A percentile compares a stretch with the other conserved stretches of the same genome.
These are phyloP conservation scores for Coregonus ussuriensis DNA, from an alignment of 2,797 vertebrate species.

Conservation along the genomic window DNA sequence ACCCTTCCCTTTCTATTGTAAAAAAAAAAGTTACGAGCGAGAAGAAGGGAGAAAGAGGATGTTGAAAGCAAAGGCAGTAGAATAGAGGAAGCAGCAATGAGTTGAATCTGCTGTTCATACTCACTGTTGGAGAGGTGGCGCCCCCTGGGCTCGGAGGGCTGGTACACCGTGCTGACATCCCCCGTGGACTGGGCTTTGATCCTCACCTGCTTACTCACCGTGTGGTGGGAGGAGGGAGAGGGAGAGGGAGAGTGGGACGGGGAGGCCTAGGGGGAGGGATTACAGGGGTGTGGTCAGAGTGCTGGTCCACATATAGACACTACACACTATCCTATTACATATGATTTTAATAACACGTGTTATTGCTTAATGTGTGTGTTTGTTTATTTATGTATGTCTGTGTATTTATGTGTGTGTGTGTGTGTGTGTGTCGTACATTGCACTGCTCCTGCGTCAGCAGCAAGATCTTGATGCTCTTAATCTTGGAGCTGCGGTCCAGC, in stretches of 20 bases:
- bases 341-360: no score
- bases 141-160: conserved; percentile 86
- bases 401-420: background rate
- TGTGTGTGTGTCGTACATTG: conserved; percentile 76
- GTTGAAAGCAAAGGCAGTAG: background rate
- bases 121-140: conserved; percentile 94
- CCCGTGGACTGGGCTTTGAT: conserved; percentile 93
- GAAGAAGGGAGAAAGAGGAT: background rate
- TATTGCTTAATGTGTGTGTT: background rate
- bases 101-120: conserved; percentile 44
- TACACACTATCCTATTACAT: background rate
- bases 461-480: conserved; percentile 96
- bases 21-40: background rate
- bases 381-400: background rate
- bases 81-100: conserved; percentile 8
- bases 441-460: conserved; percentile 88
- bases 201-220: conserved; percentile 89
- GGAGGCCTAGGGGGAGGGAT: conserved; percentile 65
- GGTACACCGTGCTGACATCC: conserved; percentile 86
- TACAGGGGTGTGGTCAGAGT: background rate
- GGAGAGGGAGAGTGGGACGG: conserved; percentile 56
- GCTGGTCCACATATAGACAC: conserved; percentile 9
- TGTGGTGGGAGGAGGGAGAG: conserved; percentile 79
- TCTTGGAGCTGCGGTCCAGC: conserved; percentile 91
- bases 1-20: background rate